These are phyloP conservation scores for Sinella curviseta DNA, from an alignment of 1,140 invertebrate genomes.

Conservation along the genomic window DNA sequence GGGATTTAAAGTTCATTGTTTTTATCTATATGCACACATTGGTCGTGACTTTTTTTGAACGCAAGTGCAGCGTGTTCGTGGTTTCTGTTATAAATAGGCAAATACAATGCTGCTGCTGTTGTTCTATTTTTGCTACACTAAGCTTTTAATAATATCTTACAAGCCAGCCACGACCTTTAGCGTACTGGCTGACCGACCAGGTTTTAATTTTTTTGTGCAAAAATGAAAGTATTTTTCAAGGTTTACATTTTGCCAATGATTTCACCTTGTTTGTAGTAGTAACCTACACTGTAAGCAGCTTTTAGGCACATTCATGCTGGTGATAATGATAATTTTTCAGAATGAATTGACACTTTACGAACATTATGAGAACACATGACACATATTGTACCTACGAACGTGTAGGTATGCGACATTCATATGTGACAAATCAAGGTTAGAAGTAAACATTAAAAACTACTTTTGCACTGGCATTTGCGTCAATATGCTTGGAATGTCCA, in stretches of 20 bases:
- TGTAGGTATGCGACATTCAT: background rate
- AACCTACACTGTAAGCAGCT: background rate
- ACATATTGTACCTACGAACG: background rate
- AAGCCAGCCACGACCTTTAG: too few species aligned
- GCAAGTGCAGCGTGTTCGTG: background rate
- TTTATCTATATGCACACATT: background rate
- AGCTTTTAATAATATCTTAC: background rate
- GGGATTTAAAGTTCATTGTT: background rate
- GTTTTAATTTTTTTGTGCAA: background rate
- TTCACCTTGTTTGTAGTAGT: background rate
- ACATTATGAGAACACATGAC: background rate
- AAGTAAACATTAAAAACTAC: background rate
- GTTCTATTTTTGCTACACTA: background rate
- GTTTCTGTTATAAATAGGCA: background rate
- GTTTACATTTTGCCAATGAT: background rate
- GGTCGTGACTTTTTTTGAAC: background rate
- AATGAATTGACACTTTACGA: background rate
- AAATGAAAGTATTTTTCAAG: background rate
- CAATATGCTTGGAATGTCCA: background rate
- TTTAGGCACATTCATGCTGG: background rate
- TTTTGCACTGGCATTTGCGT: background rate
- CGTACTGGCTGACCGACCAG: background rate
- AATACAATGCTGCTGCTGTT: background rate
- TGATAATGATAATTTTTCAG: background rate
- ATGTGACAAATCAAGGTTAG: background rate